Evolutionary conservation across 2,888 invertebrate genomes (phyloP), one percentile per base, ranked within the genome.

Genomic region (Apamea anceps): DNA sequence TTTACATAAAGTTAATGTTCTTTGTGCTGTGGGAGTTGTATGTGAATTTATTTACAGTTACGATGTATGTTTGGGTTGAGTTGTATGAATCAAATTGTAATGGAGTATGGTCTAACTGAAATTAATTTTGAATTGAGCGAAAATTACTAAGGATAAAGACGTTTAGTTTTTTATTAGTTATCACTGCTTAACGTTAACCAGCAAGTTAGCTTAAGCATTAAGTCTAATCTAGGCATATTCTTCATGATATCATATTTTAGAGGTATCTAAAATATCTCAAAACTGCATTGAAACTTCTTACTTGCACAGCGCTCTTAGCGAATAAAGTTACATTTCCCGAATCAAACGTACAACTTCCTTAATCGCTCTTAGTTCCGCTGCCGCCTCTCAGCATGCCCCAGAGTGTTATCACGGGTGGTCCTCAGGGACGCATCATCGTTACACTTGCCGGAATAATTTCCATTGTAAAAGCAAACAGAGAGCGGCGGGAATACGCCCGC

Each of bases 391-490:
- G 48, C 51, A 15, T 72, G 67, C 28, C 32, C 18, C 28, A 7
- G 21, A 65, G 68, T 42, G 51, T 63, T 75, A 42, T 71, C 63
- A 67, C 75, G 85, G 85, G 82, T 70, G 85, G 71, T 89, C 92
- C 87, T 88, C 54, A 71, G 92, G 90, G 93, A 90, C 81, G 88
- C 91, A 92, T 93, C 92, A 91, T 90, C 85, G 91, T 90, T 89
- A 91, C 91, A 91, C 91, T 91, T 90, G 89, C 90, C 87, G 84
- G 92, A 91, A 93, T 93, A 91, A 93, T 92, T 91, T 91, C 89
- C 92, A 91, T 91, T 91, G 91, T 89, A 89, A 91, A 90, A 89
- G 89, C 92, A 88, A 90, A 89, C 88, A 88, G 82, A 77, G 84
- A 83, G 84, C 81, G 80, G 62, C 77, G 86, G 82, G 87, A 88